Evolutionary conservation across 1,140 invertebrate species (phyloP), one percentile per base, ranked within the genome.

Genomic region (Cydia splendana): DNA sequence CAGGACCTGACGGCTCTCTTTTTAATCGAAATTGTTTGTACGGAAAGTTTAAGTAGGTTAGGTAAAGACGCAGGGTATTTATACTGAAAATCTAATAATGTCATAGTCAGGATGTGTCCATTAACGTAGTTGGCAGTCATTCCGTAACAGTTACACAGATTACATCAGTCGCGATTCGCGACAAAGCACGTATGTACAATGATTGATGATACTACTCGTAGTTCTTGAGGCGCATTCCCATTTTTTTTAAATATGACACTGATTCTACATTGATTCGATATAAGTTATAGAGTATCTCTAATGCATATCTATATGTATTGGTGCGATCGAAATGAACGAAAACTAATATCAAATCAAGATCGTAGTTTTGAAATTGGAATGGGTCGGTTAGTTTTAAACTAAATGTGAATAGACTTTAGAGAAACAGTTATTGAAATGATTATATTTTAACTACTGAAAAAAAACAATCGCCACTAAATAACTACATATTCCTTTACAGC

Each of bases 101-200:
- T 24, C 18, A 9, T 57, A 62, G 18, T 24, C 57, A 62, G 57
- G 57, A 62, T 62, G 20, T 62, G 57, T 62, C 57, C 57, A 62
- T 62, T 62, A 62, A 62, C 57, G 20, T 24, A 62, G 53, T 20
- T 62, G 53, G 53, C 53, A 62, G 57, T 62, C 57, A 24, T 62
- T 20, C 57, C 57, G 20, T 62, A 62, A 15, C 18, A 62, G 57
- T 24, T 24, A 62, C 57, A 62, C 57, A 7, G 28, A 67, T 67
- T 67, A 38, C 65, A 67, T 67, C 65, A 67, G 24, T 67, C 18
- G 13, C 30, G 28, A 30, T 7, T 67, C 30, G 65, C 10, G 28
- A 67, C 24, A 38, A 71, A 71, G 67, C 67, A 38, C 30, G n/a
- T 34, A 71, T 48, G 28, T 69, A 69, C 65, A 65, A 65, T 71